Base-by-base conservation (phyloP, 1,140 invertebrate genomes). In the Stegodyphus dumicola region DNA sequence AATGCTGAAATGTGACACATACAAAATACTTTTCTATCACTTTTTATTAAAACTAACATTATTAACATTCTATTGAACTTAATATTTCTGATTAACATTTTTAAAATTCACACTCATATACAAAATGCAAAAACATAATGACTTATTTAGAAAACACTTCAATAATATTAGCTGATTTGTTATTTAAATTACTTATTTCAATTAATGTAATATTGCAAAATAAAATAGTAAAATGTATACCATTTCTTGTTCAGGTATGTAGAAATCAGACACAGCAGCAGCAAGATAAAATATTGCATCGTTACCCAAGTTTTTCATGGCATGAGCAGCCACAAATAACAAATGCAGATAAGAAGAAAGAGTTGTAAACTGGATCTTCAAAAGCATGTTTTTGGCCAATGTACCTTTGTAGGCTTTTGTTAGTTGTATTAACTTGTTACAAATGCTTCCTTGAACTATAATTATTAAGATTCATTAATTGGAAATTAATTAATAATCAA, bases 181-280 rank as follows among this genome's bases (percentile, higher is more conserved):
- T 33, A 33, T 33, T 33, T 33, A 3, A 33, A 33, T 1, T 1
- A 33, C 33, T 33, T 33, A 33, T 33, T 33, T 33, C 33, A 33
- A 33, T 33, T 33, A 33, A 33, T 33, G 3, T 33, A 33, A 33
- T 33, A 33, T 33, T 33, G 33, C 33, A 33, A 33, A 33, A 33
- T 33, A 33, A 33, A 33, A 3, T 3, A 33, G 33, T 1, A 1
- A 33, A 33, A 33, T 33, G 1, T 33, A 33, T 91, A 98, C 97
- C 94, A 99, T 95, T 93, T 97, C 92, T 90, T 95, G 94, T 87
- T 94, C 93, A 71, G 97, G 97, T 90, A 99, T 94, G 90, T 99
- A 99, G 92, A 99, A 99, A 91, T 99, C 98, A 4, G 98, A 99
- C 0, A 99, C 98, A 15, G 98, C 98, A 18, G 98, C 98, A 52